These are phyloP conservation scores for Pungitius pungitius DNA, from an alignment of 2,113 vertebrate species.

Conservation along the genomic window DNA sequence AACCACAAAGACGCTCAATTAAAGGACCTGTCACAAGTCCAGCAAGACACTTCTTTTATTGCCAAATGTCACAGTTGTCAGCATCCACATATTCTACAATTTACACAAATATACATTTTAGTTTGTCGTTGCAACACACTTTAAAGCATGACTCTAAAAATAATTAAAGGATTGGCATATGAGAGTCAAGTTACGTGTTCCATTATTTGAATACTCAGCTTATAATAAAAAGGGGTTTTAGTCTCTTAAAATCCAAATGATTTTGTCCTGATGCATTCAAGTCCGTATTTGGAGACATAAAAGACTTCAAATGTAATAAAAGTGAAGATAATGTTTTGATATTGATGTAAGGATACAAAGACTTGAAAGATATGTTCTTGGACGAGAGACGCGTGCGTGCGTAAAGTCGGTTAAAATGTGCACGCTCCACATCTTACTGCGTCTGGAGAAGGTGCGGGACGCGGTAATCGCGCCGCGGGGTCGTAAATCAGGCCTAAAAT, in stretches of 20 bases:
- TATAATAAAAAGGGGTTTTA: not conserved
- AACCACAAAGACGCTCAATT: conserved; percentile 41
- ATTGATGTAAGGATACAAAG: not conserved
- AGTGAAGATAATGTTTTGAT: not conserved
- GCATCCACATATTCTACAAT: conserved; percentile 7
- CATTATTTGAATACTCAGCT: not conserved
- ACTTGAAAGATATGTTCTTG: not conserved
- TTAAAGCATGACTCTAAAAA: not conserved
- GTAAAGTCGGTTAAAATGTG: not conserved
- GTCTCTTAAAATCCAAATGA: not conserved
- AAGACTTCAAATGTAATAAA: not conserved
- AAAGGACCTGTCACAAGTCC: conserved; percentile 34
- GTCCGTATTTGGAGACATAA: not conserved
- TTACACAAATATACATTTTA: not conserved
- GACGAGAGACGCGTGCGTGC: not conserved
- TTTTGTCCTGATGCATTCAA: not conserved
- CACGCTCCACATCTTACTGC: not conserved
- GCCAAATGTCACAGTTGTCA: conserved; percentile 12
- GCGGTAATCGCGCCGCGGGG: conserved; percentile 2
- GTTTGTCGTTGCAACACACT: not conserved
- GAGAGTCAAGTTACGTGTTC: not conserved
- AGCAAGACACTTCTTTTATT: conserved; percentile 20
- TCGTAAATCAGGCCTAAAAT: conserved; percentile 63
- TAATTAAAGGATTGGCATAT: not conserved
- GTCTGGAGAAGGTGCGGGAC: conserved; percentile 13